phyloP scores from a whole-genome alignment of 2,113 vertebrate species.

The Scomber colias region DNA sequence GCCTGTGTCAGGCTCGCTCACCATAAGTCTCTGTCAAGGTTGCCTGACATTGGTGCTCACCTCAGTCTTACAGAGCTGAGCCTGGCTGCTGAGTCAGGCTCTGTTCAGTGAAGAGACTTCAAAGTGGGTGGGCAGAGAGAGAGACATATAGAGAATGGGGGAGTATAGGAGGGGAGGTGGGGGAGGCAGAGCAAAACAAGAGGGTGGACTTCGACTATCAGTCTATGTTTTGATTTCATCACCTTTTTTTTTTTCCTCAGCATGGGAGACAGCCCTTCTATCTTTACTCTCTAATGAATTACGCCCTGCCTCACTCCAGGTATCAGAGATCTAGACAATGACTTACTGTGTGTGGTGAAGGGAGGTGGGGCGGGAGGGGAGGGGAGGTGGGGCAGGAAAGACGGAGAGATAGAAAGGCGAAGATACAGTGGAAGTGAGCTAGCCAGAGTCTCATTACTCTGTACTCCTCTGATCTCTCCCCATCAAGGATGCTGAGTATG shows the following conservation, averaged over 20 bases:
- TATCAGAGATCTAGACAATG: constrained; percentile 71
- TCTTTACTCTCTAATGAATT: constrained; percentile 79
- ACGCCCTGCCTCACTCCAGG: constrained; percentile 75
- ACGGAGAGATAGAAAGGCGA: constrained; percentile 44
- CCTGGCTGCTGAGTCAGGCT: constrained; percentile 72
- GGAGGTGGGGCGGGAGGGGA: constrained; percentile 1
- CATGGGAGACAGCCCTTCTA: constrained; percentile 54
- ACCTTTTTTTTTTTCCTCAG: constrained; percentile 44
- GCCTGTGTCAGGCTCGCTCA: constrained; percentile 48
- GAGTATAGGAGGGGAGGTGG: too few relatives aligned
- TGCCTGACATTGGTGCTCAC: constrained; percentile 75
- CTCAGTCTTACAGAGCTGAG: constrained; percentile 53
- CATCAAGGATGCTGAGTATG: constrained; percentile 78
- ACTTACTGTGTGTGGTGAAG: constrained; percentile 67
- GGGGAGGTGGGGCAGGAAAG: constrained; percentile 1
- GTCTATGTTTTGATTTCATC: constrained; percentile 72
- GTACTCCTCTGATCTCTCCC: constrained; percentile 75
- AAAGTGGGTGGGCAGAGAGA: constrained; percentile 34
- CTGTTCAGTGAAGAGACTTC: constrained; percentile 44
- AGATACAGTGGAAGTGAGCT: constrained; percentile 69
- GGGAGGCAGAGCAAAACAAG: constrained; percentile 25
- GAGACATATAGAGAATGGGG: constrained; percentile 30
- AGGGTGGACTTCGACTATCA: constrained; percentile 47
- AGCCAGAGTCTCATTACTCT: constrained; percentile 77
- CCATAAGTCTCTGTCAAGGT: constrained; percentile 73